A percentile compares a stretch with the other conserved stretches of the same genome.
Conservation (phyloP, 2,113 vertebrate genomes). For the Brachyhypopomus occidentalis region DNA sequence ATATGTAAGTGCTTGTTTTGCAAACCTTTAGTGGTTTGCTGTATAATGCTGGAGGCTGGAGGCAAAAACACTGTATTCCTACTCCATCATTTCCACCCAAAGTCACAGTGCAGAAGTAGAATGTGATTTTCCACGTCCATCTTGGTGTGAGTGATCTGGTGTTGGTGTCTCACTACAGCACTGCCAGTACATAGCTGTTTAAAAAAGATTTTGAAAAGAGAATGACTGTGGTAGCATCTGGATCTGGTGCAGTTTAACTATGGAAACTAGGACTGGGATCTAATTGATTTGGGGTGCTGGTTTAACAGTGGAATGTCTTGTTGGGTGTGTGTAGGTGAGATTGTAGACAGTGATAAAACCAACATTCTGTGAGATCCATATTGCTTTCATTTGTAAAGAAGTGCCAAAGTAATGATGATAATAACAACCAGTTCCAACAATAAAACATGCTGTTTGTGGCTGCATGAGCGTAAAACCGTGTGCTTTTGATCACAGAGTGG, state of each 20-base stretch:
- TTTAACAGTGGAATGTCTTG: too few species aligned
- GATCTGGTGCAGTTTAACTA: slow-evolving; percentile 1
- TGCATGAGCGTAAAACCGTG: too few species aligned
- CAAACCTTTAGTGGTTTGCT: background rate
- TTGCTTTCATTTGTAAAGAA: too few species aligned
- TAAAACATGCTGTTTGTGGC: too few species aligned
- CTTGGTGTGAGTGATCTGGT: background rate
- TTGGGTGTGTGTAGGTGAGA: too few species aligned
- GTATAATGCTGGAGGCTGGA: slow-evolving; percentile 11
- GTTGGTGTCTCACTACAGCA: slow-evolving; percentile 8
- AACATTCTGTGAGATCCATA: too few species aligned
- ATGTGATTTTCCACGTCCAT: background rate
- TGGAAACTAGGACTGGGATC: background rate
- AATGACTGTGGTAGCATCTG: too few species aligned
- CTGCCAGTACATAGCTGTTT: background rate
- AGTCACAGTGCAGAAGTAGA: background rate
- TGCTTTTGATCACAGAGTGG: too few species aligned
- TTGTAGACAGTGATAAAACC: too few species aligned
- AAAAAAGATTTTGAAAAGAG: background rate
- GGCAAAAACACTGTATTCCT: background rate
- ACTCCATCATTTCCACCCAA: slow-evolving; percentile 23
- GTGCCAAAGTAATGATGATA: too few species aligned
- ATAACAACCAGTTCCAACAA: too few species aligned
- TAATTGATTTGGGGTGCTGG: too few species aligned
- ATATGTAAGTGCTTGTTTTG: background rate